A percentile compares a stretch with the other conserved stretches of the same genome.
These are phyloP conservation scores for Conomelus anceps DNA, from an alignment of 2,888 invertebrate species.

Conservation along the genomic window DNA sequence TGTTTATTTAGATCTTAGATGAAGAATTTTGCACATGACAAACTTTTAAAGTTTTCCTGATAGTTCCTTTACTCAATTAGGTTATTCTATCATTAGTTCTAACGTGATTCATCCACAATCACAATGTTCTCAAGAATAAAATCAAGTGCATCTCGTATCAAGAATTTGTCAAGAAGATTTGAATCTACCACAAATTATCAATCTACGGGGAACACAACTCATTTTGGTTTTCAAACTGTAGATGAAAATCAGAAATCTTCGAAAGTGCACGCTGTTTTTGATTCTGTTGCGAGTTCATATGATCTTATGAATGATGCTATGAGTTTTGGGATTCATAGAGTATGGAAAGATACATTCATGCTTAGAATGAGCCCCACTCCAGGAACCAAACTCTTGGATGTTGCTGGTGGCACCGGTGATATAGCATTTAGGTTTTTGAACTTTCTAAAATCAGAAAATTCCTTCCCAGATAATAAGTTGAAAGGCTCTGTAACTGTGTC, in stretches of 20 bases:
- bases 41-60: no score
- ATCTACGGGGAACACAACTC: conserved; percentile 28
- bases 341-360: conserved; percentile 96
- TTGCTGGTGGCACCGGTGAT: conserved; percentile 93
- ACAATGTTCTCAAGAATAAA: not conserved
- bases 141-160: not conserved
- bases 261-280: conserved; percentile 70
- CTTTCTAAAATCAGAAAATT: conserved; percentile 45
- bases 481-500: conserved; percentile 67
- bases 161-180: not conserved
- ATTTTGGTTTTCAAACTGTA: conserved; percentile 37
- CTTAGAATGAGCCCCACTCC: conserved; percentile 66
- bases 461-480: conserved; percentile 43
- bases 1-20: not conserved
- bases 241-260: conserved; percentile 33
- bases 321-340: conserved; percentile 88
- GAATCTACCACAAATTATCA: not conserved
- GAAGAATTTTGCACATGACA: not conserved
- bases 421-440: conserved; percentile 78
- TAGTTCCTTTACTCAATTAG: no score
- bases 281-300: conserved; percentile 87
- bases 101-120: not conserved
- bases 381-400: conserved; percentile 77
- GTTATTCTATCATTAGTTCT: not conserved
- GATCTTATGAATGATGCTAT: conserved; percentile 98